Evolutionary conservation across 1,140 invertebrate species (phyloP).

Genomic region (Diorhabda elongata): DNA sequence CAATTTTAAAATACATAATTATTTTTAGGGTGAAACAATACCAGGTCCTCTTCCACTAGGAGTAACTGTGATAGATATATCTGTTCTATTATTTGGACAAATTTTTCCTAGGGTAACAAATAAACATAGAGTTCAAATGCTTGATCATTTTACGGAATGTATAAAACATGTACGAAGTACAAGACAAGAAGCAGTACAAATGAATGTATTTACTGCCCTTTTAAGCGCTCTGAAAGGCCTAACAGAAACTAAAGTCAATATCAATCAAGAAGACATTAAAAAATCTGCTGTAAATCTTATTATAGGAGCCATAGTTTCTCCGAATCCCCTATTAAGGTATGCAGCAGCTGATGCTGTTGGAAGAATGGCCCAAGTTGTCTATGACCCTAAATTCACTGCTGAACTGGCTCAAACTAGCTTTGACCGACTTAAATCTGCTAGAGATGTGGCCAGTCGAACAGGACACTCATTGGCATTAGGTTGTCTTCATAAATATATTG

Average conservation of each 20-base stretch:
- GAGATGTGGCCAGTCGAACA: conserved; percentile 83
- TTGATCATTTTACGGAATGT: conserved; percentile 94
- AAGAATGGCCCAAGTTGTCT: conserved; percentile 82
- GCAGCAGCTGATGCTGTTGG: conserved; percentile 85
- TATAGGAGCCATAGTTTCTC: conserved; percentile 73
- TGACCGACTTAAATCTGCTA: conserved; percentile 79
- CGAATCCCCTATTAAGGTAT: conserved; percentile 83
- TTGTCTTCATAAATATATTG: conserved; percentile 85
- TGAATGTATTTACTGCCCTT: conserved; percentile 94
- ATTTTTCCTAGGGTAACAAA: conserved; percentile 92
- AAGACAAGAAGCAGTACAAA: conserved; percentile 91
- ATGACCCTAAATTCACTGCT: conserved; percentile 81
- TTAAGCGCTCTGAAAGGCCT: conserved; percentile 84
- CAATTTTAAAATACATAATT: conserved; percentile 1
- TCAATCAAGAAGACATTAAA: conserved; percentile 87
- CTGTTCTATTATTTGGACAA: conserved; percentile 87
- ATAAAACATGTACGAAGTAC: conserved; percentile 88
- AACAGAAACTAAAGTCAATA: conserved; percentile 78
- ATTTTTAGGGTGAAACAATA: conserved; percentile 55
- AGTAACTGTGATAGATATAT: conserved; percentile 94
- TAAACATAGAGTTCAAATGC: conserved; percentile 94
- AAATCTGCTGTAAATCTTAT: conserved; percentile 80
- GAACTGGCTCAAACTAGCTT: conserved; percentile 89
- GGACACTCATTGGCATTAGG: conserved; percentile 91
- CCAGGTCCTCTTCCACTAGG: conserved; percentile 89